Evolutionary conservation across 1,140 invertebrate genomes (phyloP), one percentile per base, ranked within the genome.

Genomic region (Philopotamus ludificatus): DNA sequence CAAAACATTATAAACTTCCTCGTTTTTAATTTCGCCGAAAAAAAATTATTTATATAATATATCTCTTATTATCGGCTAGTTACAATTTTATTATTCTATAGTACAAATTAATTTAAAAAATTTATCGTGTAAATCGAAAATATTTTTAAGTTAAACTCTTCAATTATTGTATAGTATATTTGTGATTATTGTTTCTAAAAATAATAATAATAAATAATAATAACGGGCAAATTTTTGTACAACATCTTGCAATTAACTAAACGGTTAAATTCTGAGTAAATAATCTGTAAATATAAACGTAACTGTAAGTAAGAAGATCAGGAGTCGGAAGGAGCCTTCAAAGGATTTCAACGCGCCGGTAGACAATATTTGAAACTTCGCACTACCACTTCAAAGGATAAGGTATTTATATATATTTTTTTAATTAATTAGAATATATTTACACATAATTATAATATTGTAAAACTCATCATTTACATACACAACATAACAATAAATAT

Each of bases 91-190:
- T 62, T 62, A 62, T 62, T 53, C 45, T 62, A 51, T 39, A 62
- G 49, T 51, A 51, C 47, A 62, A 50, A 62, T 8, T 53, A 26
- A 53, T 51, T 51, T 62, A 20, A 62, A 50, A 34, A 60, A 51
- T 12, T n/a, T n/a, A 62, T 41, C 10, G 44, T 25, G 3, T 51
- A 51, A 23, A 51, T 25, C 20, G 22, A 62, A 62, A 51, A 51
- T 50, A 22, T 62, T 51, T n/a, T n/a, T n/a, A n/a, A 28, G 26
- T 51, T 62, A 51, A 62, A 62, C 51, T n/a, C 51, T 39, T 62
- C 47, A 62, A 62, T 62, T 62, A 51, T 51, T 62, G 47, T 62
- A 53, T 62, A 50, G 60, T 62, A 62, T 51, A 62, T 62, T n/a
- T 58, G 26, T 42, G 55, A 61, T 44, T 16, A 42, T 15, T 34